Evolutionary conservation across 2,888 invertebrate genomes (phyloP).

Genomic region (Cyaniris semiargus): DNA sequence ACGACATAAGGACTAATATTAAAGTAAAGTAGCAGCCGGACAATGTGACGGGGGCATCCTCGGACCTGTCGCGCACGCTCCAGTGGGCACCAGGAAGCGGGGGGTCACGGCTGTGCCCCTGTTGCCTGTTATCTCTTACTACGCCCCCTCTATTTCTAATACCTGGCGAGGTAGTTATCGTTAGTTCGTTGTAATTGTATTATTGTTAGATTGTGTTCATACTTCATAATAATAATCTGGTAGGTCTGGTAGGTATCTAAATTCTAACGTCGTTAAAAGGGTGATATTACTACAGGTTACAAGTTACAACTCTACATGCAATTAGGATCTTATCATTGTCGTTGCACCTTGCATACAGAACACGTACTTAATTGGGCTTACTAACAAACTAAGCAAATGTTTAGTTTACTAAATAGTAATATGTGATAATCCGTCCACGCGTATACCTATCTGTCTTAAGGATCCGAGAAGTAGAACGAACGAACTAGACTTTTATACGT

Average conservation of each 20-base stretch:
- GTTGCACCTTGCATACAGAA: neutral
- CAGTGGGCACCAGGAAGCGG: neutral
- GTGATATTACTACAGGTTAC: no score
- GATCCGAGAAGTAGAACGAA: no score
- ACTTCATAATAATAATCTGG: neutral
- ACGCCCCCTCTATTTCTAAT: neutral
- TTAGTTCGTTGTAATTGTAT: neutral
- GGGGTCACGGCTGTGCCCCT: slow-evolving; percentile 17
- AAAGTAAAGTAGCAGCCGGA: neutral
- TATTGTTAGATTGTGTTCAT: neutral
- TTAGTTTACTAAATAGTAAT: no score
- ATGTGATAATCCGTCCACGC: no score
- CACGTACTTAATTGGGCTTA: neutral
- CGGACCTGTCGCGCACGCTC: slow-evolving; percentile 17
- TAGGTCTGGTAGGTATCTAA: neutral
- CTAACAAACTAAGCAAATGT: neutral
- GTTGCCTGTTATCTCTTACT: neutral
- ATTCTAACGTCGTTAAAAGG: neutral
- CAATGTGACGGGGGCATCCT: neutral
- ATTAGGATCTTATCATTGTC: neutral
- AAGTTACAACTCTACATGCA: neutral
- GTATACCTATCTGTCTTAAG: no score
- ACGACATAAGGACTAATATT: neutral
- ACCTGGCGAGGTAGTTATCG: neutral
- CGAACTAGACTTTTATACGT: no score